phyloP scores from a whole-genome alignment of 2,888 invertebrate genomes.

The Yponomeuta sedellus region DNA sequence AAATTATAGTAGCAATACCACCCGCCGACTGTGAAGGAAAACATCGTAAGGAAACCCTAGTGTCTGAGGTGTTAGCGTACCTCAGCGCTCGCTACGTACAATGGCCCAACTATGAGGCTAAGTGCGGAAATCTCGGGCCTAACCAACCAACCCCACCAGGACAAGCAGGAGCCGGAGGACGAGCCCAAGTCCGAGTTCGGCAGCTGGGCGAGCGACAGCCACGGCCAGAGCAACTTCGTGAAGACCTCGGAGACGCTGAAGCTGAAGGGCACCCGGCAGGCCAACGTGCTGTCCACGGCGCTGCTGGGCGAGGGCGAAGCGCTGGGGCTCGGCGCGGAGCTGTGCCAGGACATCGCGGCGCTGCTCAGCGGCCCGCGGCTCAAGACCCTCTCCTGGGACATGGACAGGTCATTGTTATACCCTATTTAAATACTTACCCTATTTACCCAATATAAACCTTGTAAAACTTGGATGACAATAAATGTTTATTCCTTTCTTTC shows the following conservation, averaged over 20 bases:
- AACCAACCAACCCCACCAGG: conserved; percentile 32
- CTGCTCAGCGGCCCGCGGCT: conserved; percentile 82
- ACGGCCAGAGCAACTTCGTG: conserved; percentile 63
- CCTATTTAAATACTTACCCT: no score
- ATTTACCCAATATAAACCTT: no score
- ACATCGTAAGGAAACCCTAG: no score
- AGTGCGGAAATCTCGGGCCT: no score
- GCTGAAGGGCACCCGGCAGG: conserved; percentile 55
- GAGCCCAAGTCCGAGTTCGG: conserved; percentile 48
- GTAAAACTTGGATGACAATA: no score
- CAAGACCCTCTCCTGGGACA: conserved; percentile 83
- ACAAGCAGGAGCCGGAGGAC: conserved; percentile 36
- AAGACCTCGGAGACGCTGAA: conserved; percentile 67
- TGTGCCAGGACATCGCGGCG: conserved; percentile 83
- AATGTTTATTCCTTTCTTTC: no score
- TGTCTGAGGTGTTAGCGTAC: no score
- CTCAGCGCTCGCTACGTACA: no score
- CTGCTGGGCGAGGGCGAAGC: conserved; percentile 78
- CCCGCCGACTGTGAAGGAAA: no score
- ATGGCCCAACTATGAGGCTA: no score
- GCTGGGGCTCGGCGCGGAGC: conserved; percentile 78
- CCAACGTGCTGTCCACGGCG: conserved; percentile 75
- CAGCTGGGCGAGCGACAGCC: conserved; percentile 67
- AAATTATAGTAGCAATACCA: no score
- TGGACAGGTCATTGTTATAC: conserved; percentile 72